Conservation (phyloP, 2,113 vertebrate genomes). For the Uria aalge region DNA sequence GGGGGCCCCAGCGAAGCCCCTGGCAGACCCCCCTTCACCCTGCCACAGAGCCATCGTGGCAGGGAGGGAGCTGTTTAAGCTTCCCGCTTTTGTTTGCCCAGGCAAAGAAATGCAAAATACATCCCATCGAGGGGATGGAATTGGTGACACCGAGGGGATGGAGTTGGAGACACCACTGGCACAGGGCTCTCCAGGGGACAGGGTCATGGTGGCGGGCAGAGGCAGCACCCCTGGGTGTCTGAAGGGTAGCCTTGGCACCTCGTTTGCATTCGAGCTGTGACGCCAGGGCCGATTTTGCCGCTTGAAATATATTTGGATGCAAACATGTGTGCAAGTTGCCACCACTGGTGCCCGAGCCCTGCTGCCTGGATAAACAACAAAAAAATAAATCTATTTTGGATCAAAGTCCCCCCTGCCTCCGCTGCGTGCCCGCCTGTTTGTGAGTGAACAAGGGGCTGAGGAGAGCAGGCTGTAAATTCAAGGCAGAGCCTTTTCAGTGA, state of each 20-base stretch:
- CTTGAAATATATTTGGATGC: not conserved
- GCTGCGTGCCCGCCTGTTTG: not conserved
- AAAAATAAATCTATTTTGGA: not conserved
- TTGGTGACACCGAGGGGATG: not conserved
- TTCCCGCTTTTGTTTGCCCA: not conserved
- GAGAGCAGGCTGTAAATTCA: slow-evolving; percentile 25
- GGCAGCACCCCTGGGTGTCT: not conserved
- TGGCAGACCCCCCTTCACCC: not conserved
- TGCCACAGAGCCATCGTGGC: not conserved
- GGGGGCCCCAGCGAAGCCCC: not conserved
- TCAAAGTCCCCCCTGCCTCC: not conserved
- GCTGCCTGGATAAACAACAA: slow-evolving; percentile 7
- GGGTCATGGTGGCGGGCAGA: not conserved
- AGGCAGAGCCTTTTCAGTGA: not conserved
- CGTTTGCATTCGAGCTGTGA: not conserved
- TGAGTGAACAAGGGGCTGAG: not conserved
- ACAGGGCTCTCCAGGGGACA: not conserved
- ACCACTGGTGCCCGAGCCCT: not conserved
- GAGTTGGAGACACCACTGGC: not conserved
- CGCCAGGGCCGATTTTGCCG: accelerated
- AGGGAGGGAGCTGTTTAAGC: not conserved
- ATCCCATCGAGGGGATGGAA: not conserved
- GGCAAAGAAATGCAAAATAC: not conserved
- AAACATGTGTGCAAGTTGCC: not conserved
- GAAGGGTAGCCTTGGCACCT: not conserved